Percentiles rank a stretch among this genome's conserved stretches.
Evolutionary conservation across 2,888 invertebrate genomes (phyloP).

Genomic region (Chaetogeoica ovagalla): DNA sequence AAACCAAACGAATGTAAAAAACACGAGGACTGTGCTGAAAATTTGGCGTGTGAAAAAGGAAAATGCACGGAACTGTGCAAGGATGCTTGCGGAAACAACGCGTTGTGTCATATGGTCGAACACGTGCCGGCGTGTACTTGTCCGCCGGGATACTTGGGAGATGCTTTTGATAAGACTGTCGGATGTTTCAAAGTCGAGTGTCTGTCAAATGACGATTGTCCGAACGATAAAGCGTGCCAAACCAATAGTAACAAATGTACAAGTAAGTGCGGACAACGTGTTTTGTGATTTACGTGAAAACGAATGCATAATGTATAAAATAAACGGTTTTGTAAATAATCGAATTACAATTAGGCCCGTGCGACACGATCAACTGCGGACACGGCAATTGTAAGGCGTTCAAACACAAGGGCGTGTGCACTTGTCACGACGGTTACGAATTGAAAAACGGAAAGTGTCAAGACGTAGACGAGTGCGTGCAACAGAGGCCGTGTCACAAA

Average conservation of each 20-base stretch:
- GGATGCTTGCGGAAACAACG: slow-evolving; percentile 86
- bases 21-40: slow-evolving; percentile 75
- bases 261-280: slow-evolving; percentile 63
- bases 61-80: slow-evolving; percentile 85
- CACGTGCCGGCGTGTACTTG: slow-evolving; percentile 87
- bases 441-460: slow-evolving; percentile 76
- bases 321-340: too few species aligned
- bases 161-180: slow-evolving; percentile 76
- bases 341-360: slow-evolving; percentile 67
- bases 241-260: slow-evolving; percentile 75
- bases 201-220: slow-evolving; percentile 74
- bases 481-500: slow-evolving; percentile 74
- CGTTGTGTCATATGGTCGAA: slow-evolving; percentile 80
- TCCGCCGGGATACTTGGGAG: slow-evolving; percentile 83
- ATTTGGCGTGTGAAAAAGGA: slow-evolving; percentile 73
- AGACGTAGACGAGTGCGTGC: slow-evolving; percentile 79
- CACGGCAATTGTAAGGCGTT: slow-evolving; percentile 83
- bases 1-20: slow-evolving; percentile 75
- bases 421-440: slow-evolving; percentile 85
- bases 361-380: slow-evolving; percentile 76
- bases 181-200: slow-evolving; percentile 85
- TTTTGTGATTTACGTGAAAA: slow-evolving; percentile 40
- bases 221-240: slow-evolving; percentile 76
- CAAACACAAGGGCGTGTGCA: slow-evolving; percentile 81
- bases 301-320: too few species aligned